phyloP scores from a whole-genome alignment of 1,140 invertebrate genomes.

The Ips typographus region DNA sequence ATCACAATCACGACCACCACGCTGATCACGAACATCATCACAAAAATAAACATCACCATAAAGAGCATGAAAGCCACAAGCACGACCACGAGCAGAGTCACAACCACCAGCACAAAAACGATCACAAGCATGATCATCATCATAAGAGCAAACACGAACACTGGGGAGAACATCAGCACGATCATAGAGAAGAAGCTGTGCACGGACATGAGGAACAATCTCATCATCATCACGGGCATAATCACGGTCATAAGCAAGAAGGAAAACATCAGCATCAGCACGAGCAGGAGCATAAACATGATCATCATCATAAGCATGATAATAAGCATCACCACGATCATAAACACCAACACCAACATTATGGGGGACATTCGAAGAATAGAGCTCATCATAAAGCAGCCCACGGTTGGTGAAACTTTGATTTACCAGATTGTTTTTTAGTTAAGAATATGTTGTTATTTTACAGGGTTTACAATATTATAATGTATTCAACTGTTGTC shows the following conservation, averaged over 20 bases:
- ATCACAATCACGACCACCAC: constrained; percentile 27
- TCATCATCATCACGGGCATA: constrained; percentile 28
- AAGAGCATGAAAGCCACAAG: constrained; percentile 11
- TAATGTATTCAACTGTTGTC: no score
- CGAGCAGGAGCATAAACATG: constrained; percentile 19
- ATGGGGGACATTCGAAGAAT: constrained; percentile 12
- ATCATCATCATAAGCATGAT: constrained; percentile 9
- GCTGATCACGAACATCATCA: constrained; percentile 25
- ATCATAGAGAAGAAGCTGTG: constrained; percentile 25
- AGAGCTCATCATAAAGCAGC: constrained; percentile 26
- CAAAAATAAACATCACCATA: constrained; percentile 16
- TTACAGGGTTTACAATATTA: no score
- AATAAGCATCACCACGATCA: constrained; percentile 10
- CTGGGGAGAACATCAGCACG: constrained; percentile 21
- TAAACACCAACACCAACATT: constrained; percentile 5
- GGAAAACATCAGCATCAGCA: constrained; percentile 25
- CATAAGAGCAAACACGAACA: constrained; percentile 37
- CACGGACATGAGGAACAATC: constrained; percentile 32
- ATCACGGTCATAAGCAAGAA: constrained; percentile 28
- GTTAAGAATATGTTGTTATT: no score
- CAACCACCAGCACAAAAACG: constrained; percentile 13
- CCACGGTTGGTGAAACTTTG: background rate
- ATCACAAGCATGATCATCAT: constrained; percentile 32
- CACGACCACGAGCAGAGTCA: constrained; percentile 19
- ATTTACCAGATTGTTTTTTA: no score